phyloP scores from a whole-genome alignment of 2,797 vertebrate species.

The Ceryle rudis region DNA sequence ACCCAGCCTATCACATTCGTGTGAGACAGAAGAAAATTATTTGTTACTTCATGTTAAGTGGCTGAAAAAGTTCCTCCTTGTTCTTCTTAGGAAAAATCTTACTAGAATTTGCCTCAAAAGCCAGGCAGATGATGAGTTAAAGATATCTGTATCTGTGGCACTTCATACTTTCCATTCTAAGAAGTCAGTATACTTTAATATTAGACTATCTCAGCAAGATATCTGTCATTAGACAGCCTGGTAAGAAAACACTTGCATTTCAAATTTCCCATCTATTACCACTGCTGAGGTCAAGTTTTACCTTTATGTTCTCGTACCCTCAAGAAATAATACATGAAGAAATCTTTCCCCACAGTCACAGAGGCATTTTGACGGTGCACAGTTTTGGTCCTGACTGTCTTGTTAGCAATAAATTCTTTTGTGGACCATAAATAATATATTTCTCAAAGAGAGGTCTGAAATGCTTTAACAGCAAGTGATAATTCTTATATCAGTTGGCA shows the following conservation, averaged over 20 bases:
- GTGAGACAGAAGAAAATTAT: background rate
- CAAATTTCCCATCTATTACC: background rate
- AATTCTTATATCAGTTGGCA: conserved; percentile 3
- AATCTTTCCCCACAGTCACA: background rate
- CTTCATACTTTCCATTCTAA: background rate
- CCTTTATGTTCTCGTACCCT: background rate
- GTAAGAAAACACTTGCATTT: background rate
- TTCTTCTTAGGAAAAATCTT: background rate
- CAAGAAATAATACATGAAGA: background rate
- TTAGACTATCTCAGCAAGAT: background rate
- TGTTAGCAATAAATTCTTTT: background rate
- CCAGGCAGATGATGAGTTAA: background rate
- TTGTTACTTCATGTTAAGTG: background rate
- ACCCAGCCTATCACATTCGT: background rate
- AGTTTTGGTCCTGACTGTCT: background rate
- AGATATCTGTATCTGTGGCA: background rate
- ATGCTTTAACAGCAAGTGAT: conserved; percentile 9
- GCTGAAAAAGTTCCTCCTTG: background rate
- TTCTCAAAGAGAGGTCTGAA: conserved; percentile 11
- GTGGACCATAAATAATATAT: background rate
- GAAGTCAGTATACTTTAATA: background rate
- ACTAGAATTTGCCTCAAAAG: background rate
- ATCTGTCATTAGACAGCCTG: background rate
- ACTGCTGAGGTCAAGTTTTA: background rate
- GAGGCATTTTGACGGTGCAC: background rate